phyloP scores from a whole-genome alignment of 2,113 vertebrate genomes.

The Collichthys lucidus region DNA sequence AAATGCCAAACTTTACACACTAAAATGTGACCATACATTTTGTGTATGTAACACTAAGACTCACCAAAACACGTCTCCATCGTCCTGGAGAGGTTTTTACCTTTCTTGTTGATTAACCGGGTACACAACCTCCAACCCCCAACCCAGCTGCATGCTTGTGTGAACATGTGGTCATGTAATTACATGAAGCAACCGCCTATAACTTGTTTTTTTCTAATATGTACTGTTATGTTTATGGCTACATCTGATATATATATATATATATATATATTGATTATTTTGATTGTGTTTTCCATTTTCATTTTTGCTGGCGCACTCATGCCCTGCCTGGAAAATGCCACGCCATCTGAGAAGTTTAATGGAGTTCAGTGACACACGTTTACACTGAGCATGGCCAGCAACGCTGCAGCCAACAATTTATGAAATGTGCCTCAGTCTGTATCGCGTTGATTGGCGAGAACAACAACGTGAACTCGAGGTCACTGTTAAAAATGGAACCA shows the following conservation, averaged over 20 bases:
- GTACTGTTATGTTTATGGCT: not conserved
- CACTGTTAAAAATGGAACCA: no score
- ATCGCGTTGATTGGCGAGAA: slow-evolving; percentile 27
- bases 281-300: not conserved
- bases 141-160: not conserved
- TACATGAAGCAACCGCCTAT: not conserved
- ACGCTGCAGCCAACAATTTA: not conserved
- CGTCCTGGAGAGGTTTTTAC: not conserved
- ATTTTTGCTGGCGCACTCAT: not conserved
- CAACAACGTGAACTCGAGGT: not conserved
- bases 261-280: not conserved
- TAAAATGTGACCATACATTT: no score
- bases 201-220: not conserved
- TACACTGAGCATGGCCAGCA: not conserved
- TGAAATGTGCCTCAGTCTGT: not conserved
- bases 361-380: not conserved
- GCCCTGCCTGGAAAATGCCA: not conserved
- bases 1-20: no score
- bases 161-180: slow-evolving; percentile 34
- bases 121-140: not conserved
- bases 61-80: not conserved
- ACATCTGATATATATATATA: no score
- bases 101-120: not conserved
- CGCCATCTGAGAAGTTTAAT: slow-evolving; percentile 1
- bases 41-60: no score